These are phyloP conservation scores for Galbula dea DNA, from an alignment of 2,113 vertebrate species.

Conservation along the genomic window DNA sequence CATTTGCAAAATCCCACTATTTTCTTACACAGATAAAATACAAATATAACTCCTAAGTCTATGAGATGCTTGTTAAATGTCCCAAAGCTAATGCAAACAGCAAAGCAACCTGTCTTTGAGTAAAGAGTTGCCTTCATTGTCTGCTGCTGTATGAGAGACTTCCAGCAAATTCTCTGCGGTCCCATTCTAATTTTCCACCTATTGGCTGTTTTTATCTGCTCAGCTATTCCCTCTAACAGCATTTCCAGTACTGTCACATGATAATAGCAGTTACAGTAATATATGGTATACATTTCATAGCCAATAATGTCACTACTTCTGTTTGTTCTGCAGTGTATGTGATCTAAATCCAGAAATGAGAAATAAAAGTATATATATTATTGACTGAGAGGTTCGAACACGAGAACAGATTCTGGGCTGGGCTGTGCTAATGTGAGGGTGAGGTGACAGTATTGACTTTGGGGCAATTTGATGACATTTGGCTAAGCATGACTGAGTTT, in stretches of 20 bases:
- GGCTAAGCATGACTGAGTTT: neutral
- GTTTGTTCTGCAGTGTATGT: neutral
- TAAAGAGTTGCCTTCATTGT: neutral
- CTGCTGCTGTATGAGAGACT: neutral
- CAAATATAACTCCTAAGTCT: neutral
- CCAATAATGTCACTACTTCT: neutral
- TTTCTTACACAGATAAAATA: neutral
- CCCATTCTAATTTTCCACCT: conserved; percentile 3
- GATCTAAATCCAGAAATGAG: neutral
- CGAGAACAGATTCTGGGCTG: neutral
- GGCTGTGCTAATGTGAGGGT: neutral
- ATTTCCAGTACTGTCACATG: neutral
- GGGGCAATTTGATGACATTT: neutral
- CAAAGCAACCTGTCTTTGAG: neutral
- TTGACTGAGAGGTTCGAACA: neutral
- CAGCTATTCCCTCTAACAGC: neutral
- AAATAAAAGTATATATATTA: neutral
- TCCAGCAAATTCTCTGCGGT: conserved; percentile 8
- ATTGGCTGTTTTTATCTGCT: conserved; percentile 13
- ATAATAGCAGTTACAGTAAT: neutral
- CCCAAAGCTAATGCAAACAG: neutral
- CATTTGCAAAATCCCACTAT: neutral
- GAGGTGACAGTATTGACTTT: neutral
- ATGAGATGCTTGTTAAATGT: neutral
- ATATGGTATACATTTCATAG: neutral